phyloP scores from a whole-genome alignment of 2,797 vertebrate genomes.

The Pampus argenteus region DNA sequence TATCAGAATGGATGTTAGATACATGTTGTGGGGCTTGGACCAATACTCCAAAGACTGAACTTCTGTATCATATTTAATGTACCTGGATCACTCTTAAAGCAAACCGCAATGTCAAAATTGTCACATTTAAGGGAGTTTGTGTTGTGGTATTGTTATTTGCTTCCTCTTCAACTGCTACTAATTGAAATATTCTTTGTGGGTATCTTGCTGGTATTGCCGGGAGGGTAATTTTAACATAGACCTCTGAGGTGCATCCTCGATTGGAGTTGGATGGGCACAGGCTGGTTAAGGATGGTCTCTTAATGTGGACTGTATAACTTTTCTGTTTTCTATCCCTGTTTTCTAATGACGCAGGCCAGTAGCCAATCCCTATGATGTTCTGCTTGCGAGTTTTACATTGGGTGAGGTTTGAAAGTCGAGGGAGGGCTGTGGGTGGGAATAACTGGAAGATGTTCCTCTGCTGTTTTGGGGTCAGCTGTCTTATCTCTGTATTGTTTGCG shows the following conservation, averaged over 20 bases:
- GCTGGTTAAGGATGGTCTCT: conserved; percentile 46
- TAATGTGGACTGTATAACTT: conserved; percentile 25
- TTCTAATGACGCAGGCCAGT: conserved; percentile 39
- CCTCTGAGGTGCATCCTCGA: conserved; percentile 22
- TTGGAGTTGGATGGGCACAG: conserved; percentile 9
- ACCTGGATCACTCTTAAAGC: conserved; percentile 54
- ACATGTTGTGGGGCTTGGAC: conserved; percentile 70
- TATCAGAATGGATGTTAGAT: conserved; percentile 71
- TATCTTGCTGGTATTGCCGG: conserved; percentile 32
- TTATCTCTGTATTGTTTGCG: conserved; percentile 36
- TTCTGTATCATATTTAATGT: conserved; percentile 64
- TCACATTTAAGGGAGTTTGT: conserved; percentile 55
- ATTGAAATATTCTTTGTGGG: conserved; percentile 36
- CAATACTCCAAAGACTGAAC: conserved; percentile 72
- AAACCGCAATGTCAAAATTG: conserved; percentile 56
- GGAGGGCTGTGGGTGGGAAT: conserved; percentile 43
- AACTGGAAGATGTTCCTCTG: conserved; percentile 24
- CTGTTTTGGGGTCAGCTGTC: conserved; percentile 42
- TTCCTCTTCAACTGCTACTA: conserved; percentile 48
- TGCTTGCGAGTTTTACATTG: conserved; percentile 55
- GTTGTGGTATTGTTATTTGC: conserved; percentile 53
- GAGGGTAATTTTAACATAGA: conserved; percentile 23
- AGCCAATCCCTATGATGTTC: conserved; percentile 28
- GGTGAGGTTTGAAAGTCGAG: neutral
- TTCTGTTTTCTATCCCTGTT: conserved; percentile 21